phyloP scores from a whole-genome alignment of 2,113 vertebrate genomes.

The Barbus barbus region DNA sequence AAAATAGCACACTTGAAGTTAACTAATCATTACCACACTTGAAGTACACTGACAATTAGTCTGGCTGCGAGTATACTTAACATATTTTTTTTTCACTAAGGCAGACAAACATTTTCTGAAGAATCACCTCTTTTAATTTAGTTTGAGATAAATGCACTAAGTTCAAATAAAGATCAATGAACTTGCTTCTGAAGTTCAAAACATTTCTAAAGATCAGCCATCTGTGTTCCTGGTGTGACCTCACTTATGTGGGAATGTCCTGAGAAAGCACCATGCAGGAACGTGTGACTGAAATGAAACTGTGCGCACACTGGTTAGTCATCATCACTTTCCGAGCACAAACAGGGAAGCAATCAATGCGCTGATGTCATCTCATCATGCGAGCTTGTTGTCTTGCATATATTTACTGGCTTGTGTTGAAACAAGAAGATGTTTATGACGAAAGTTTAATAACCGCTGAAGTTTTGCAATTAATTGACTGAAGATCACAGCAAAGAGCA shows the following conservation, averaged over 20 bases:
- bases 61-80: no score
- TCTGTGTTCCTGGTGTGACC: slow-evolving; percentile 52
- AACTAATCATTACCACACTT: no score
- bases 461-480: background rate
- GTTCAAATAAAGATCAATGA: slow-evolving; percentile 5
- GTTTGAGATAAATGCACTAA: background rate
- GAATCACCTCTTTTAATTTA: background rate
- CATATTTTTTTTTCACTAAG: no score
- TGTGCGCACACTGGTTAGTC: slow-evolving; percentile 42
- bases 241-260: slow-evolving; percentile 54
- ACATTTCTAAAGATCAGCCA: slow-evolving; percentile 48
- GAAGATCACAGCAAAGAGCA: background rate
- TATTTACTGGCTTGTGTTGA: slow-evolving; percentile 6
- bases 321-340: slow-evolving; percentile 1
- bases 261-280: slow-evolving; percentile 29
- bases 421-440: background rate
- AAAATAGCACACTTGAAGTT: no score
- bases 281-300: slow-evolving; percentile 49
- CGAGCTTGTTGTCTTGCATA: slow-evolving; percentile 32
- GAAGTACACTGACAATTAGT: no score
- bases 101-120: background rate
- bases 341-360: slow-evolving; percentile 40
- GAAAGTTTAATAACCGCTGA: background rate
- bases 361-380: slow-evolving; percentile 35
- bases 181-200: background rate